phyloP scores from a whole-genome alignment of 2,113 vertebrate species.

The Neomonachus schauinslandi region DNA sequence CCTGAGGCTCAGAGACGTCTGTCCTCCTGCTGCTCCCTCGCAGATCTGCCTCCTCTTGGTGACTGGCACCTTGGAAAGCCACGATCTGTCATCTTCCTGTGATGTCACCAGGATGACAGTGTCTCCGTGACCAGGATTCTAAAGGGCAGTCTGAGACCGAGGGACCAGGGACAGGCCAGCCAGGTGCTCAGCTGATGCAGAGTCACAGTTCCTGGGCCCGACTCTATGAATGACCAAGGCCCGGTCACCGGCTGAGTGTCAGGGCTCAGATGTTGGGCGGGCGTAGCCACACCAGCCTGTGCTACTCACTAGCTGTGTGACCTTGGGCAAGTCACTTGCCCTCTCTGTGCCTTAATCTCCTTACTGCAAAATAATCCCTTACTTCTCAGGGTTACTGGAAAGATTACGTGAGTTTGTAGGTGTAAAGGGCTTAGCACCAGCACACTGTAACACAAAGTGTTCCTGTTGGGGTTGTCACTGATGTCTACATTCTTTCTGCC shows the following conservation, averaged over 20 bases:
- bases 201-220: background rate
- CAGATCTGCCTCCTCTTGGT: background rate
- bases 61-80: background rate
- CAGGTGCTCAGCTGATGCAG: constrained; percentile 28
- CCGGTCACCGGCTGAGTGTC: background rate
- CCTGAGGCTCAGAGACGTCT: background rate
- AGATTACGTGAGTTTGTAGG: background rate
- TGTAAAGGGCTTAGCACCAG: background rate
- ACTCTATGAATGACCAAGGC: background rate
- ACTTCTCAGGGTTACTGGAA: background rate
- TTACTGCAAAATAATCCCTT: background rate
- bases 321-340: background rate
- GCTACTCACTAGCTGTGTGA: background rate
- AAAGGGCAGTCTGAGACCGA: background rate
- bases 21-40: background rate
- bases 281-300: background rate
- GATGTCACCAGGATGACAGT: constrained; percentile 31
- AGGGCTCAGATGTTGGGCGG: background rate
- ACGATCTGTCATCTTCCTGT: background rate
- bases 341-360: background rate
- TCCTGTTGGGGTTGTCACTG: background rate
- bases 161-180: background rate
- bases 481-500: background rate
- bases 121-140: background rate
- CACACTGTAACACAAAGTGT: too few relatives aligned